Evolutionary conservation across 2,888 invertebrate species (phyloP).

Genomic region (Monochamus alternatus): DNA sequence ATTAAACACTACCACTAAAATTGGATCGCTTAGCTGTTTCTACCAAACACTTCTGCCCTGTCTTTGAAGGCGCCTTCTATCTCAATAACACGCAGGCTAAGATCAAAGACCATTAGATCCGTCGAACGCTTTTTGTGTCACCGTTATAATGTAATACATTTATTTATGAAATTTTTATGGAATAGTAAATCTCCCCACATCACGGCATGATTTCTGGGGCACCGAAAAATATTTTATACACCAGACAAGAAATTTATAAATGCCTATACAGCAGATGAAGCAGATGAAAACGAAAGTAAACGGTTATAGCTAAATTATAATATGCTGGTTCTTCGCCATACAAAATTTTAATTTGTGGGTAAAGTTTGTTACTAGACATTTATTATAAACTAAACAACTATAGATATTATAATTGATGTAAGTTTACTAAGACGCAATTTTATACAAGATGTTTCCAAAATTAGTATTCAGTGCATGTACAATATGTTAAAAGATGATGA

Average conservation of each 20-base stretch:
- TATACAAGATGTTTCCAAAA: too few relatives aligned
- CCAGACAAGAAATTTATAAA: background rate
- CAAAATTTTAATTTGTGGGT: too few relatives aligned
- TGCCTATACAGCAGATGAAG: background rate
- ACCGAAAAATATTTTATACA: background rate
- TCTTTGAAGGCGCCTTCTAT: too few relatives aligned
- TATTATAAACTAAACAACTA: too few relatives aligned
- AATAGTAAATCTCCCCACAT: slow-evolving; percentile 5
- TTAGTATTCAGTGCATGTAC: too few relatives aligned
- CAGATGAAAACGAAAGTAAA: background rate
- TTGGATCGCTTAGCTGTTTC: background rate
- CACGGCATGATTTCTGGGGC: background rate
- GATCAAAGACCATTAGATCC: slow-evolving; percentile 6
- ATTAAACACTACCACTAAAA: background rate
- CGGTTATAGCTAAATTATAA: too few relatives aligned
- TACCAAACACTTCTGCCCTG: background rate
- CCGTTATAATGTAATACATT: slow-evolving; percentile 34
- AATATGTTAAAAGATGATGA: too few relatives aligned
- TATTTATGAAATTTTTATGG: slow-evolving; percentile 38
- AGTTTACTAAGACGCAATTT: too few relatives aligned
- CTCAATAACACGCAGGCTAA: background rate
- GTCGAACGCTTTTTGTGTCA: slow-evolving; percentile 15
- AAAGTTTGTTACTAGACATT: too few relatives aligned
- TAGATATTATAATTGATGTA: too few relatives aligned
- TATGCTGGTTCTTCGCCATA: too few relatives aligned